Evolutionary conservation across 64 coral and sea anemone species (phyloP).

Genomic region (Stylophora pistillata): DNA sequence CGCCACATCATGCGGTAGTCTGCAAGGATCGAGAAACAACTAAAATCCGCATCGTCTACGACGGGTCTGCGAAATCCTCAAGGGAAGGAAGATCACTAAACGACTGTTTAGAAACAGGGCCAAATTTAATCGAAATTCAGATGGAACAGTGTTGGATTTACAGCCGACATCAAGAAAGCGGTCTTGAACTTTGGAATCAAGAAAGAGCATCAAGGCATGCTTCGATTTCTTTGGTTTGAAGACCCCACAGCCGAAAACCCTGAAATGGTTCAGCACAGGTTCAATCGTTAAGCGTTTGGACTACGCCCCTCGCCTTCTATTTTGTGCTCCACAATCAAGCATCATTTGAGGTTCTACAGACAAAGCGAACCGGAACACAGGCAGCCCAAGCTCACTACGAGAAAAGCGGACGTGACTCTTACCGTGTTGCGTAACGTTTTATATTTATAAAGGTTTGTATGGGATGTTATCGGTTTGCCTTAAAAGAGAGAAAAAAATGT

Average conservation of each 20-base stretch:
- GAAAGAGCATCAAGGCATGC: constrained; percentile 5
- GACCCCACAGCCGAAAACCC: constrained; percentile 28
- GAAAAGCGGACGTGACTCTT: too few species aligned
- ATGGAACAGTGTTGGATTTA: constrained; percentile 40
- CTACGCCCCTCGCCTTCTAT: background rate
- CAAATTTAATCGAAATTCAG: constrained; percentile 52
- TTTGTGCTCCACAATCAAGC: constrained; percentile 49
- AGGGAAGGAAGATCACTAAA: constrained; percentile 30
- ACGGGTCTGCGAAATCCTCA: constrained; percentile 32
- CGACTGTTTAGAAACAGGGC: constrained; percentile 39
- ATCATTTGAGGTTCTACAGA: constrained; percentile 46
- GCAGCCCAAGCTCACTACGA: too few species aligned
- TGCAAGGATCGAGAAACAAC: constrained; percentile 49
- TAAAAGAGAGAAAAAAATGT: too few species aligned
- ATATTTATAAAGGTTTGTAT: too few species aligned
- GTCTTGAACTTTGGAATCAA: constrained; percentile 45
- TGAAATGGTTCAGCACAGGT: constrained; percentile 37
- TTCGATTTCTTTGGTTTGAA: constrained; percentile 56
- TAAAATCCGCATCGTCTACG: constrained; percentile 47
- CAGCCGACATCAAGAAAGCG: constrained; percentile 45
- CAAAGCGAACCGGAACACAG: background rate
- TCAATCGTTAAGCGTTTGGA: constrained; percentile 10
- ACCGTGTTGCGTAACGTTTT: too few species aligned
- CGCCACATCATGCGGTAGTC: constrained; percentile 45
- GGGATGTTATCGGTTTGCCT: too few species aligned